Conservation (phyloP, 2,113 vertebrate species). For the Hipposideros armiger region DNA sequence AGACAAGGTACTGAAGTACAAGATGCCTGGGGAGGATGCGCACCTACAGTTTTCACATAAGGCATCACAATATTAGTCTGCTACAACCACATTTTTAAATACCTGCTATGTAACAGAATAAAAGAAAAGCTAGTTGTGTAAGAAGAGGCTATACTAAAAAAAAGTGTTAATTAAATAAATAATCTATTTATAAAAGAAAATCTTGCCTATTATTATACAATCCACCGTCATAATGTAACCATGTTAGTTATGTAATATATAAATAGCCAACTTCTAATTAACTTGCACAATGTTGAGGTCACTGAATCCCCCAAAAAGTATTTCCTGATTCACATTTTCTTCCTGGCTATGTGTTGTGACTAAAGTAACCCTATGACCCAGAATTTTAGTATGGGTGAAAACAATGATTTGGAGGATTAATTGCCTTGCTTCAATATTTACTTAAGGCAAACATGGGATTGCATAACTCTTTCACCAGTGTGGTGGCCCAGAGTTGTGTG, state of each 20-base stretch:
- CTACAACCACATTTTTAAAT: background rate
- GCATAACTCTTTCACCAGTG: background rate
- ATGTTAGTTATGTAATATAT: background rate
- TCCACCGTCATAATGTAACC: background rate
- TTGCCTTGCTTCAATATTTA: background rate
- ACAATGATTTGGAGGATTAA: background rate
- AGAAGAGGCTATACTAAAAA: background rate
- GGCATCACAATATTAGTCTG: background rate
- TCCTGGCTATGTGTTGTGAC: constrained; percentile 1
- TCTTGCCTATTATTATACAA: background rate
- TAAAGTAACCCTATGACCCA: background rate
- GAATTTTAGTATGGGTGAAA: background rate
- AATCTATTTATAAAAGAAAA: background rate
- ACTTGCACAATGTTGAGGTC: constrained; percentile 44
- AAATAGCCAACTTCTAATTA: constrained; percentile 36
- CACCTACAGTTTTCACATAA: background rate
- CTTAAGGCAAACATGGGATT: background rate
- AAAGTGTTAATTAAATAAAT: background rate
- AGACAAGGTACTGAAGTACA: background rate
- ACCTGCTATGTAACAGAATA: background rate
- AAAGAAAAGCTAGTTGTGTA: background rate
- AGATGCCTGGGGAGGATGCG: background rate
- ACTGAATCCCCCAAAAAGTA: background rate
- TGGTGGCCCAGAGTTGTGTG: background rate
- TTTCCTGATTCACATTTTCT: constrained; percentile 38